These are phyloP conservation scores for Apodemia zela DNA, from an alignment of 2,888 invertebrate genomes.

Conservation along the genomic window DNA sequence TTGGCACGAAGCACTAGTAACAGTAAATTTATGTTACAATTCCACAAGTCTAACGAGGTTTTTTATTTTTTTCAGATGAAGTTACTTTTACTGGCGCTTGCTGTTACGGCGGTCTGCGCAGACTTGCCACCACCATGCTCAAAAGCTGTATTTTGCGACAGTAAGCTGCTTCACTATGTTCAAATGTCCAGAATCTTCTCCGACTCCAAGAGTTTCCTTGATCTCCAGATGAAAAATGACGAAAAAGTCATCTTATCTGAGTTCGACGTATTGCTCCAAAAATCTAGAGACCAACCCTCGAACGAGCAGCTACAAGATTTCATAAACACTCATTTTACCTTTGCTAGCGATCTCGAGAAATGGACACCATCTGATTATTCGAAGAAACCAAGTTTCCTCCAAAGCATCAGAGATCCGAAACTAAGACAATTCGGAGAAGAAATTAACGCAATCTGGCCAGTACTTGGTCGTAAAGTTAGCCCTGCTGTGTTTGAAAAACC, in stretches of 20 bases:
- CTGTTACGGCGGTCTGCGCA: neutral
- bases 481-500: constrained; percentile 75
- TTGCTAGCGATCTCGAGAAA: constrained; percentile 77
- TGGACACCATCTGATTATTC: constrained; percentile 82
- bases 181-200: constrained; percentile 83
- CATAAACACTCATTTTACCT: constrained; percentile 79
- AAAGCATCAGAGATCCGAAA: constrained; percentile 76
- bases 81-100: constrained; percentile 18
- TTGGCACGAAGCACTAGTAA: no score
- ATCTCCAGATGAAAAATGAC: constrained; percentile 83
- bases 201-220: constrained; percentile 94
- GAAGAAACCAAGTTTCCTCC: constrained; percentile 80
- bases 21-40: neutral
- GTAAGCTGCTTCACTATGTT: constrained; percentile 85
- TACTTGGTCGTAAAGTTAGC: constrained; percentile 82
- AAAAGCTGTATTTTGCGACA: constrained; percentile 87
- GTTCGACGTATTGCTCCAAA: constrained; percentile 78
- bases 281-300: constrained; percentile 66
- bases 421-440: constrained; percentile 82
- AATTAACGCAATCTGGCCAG: constrained; percentile 82
- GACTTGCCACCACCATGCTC: constrained; percentile 62
- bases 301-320: constrained; percentile 73
- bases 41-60: neutral
- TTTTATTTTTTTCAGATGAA: constrained; percentile 17
- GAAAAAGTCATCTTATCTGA: constrained; percentile 77